Evolutionary conservation across 1,140 invertebrate genomes (phyloP), one percentile per base, ranked within the genome.

Genomic region (Aphelinus certus): DNA sequence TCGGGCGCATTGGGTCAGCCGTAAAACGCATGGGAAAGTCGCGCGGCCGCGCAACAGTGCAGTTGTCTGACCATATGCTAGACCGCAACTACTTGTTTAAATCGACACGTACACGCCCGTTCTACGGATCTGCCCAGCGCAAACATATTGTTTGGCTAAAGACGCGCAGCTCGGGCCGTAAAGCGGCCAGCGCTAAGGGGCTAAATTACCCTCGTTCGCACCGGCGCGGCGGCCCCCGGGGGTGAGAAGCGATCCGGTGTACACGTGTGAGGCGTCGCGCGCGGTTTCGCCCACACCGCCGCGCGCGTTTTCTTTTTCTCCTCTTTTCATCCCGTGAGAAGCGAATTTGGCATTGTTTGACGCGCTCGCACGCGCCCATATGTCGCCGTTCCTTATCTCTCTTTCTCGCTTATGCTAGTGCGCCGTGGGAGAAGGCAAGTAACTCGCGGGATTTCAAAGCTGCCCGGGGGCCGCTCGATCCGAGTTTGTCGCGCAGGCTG

Each of bases 251-350:
- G 49, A 60, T 71, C 49, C 7, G 26, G 26, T 26, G 26, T 26
- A 26, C 26, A 26, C 26, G 26, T 26, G 26, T 26, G 26, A 26
- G 26, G 26, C 26, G 26, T 26, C 26, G 26, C 26, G 26, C 26
- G 26, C 26, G 26, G 26, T 26, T 26, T 26, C 26, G 26, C 26
- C 26, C 26, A 26, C 26, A 26, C 26, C 26, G 26, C 26, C 26
- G 26, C 26, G 26, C 26, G 26, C 26, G 26, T 26, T 26, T 26
- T 26, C 48, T 10, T 42, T 64, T 26, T 51, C 45, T 53, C 42
- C 51, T 66, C 56, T 46, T 56, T 73, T 73, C 55, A 66, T 66
- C n/a, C 10, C 56, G 64, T 67, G 64, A 73, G 64, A 73, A 67
- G 47, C 26, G 67, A 67, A 73, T 67, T 73, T 26, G 56, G 71